These are phyloP conservation scores for Apotomis capreana DNA, from an alignment of 2,888 invertebrate species.

Conservation along the genomic window DNA sequence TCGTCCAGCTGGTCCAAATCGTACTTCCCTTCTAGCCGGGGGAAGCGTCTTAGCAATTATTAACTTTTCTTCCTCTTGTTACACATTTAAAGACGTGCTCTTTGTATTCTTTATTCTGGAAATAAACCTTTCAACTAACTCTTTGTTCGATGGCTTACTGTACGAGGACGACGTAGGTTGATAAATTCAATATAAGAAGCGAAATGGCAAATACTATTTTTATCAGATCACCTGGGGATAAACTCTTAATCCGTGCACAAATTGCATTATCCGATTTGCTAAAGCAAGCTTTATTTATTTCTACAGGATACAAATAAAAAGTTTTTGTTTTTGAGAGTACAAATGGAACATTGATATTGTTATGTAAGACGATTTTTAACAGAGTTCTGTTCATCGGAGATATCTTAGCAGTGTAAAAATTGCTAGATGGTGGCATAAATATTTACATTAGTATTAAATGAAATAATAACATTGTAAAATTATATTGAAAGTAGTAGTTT, in stretches of 20 bases:
- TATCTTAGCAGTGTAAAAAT: too few species aligned
- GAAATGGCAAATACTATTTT: background rate
- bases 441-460: too few species aligned
- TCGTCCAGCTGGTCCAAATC: background rate
- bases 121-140: background rate
- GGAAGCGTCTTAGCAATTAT: slow-evolving; percentile 9
- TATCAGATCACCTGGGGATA: background rate
- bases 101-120: background rate
- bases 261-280: slow-evolving; percentile 8
- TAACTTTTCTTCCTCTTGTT: background rate
- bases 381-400: too few species aligned
- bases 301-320: background rate
- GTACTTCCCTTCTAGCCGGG: background rate
- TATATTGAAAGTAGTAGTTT: too few species aligned
- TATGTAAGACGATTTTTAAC: too few species aligned
- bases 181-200: slow-evolving; percentile 5
- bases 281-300: background rate
- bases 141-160: background rate
- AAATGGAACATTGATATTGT: background rate
- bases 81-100: background rate
- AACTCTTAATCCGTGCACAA: background rate
- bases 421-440: too few species aligned
- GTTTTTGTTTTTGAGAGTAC: background rate
- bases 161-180: background rate
- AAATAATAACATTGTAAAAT: too few species aligned